phyloP scores from a whole-genome alignment of 2,797 vertebrate genomes.

The Lepus townsendii region DNA sequence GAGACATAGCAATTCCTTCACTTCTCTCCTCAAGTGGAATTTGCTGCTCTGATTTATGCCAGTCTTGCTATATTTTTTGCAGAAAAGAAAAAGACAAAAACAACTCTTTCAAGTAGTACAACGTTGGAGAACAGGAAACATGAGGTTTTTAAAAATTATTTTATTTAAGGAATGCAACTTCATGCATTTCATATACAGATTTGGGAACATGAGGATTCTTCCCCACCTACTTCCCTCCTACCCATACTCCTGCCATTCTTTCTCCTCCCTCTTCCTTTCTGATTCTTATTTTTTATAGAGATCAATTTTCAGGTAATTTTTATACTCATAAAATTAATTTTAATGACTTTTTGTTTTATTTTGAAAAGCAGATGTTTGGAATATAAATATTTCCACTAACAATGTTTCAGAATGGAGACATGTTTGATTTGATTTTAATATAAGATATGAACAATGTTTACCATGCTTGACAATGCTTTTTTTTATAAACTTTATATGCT shows the following conservation, averaged over 20 bases:
- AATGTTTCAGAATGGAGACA: not conserved
- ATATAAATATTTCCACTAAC: not conserved
- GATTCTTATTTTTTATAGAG: too few species aligned
- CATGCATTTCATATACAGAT: too few species aligned
- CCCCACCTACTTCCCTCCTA: too few species aligned
- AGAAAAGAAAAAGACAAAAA: not conserved
- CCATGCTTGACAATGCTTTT: not conserved
- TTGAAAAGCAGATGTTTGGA: not conserved
- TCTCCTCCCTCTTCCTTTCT: too few species aligned
- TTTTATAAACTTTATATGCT: not conserved
- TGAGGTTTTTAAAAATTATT: not conserved
- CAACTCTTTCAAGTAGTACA: not conserved
- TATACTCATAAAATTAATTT: not conserved
- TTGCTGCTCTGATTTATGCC: constrained; percentile 56
- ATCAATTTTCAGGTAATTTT: too few species aligned
- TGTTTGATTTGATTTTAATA: not conserved
- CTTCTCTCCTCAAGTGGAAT: constrained; percentile 54
- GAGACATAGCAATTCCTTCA: constrained; percentile 60
- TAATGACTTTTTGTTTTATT: not conserved
- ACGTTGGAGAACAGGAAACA: not conserved
- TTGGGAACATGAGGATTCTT: too few species aligned
- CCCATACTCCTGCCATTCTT: too few species aligned
- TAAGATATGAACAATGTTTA: not conserved
- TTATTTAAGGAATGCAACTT: too few species aligned
- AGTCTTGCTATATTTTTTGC: not conserved